phyloP scores from a whole-genome alignment of 2,888 invertebrate species.

The Ophonus ardosiacus region DNA sequence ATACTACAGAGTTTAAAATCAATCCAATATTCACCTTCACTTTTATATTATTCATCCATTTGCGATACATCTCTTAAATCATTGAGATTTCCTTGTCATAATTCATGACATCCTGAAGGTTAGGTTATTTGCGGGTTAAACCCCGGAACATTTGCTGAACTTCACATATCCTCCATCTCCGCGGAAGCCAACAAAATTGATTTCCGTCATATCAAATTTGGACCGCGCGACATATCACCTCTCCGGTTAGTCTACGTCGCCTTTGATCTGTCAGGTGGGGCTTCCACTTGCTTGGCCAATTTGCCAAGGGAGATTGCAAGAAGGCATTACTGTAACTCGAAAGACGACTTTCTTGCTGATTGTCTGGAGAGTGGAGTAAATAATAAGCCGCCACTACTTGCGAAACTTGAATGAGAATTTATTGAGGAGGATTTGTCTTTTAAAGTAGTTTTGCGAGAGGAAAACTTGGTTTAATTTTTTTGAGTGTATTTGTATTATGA shows the following conservation, averaged over 20 bases:
- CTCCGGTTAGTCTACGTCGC: not conserved
- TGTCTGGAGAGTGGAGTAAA: not conserved
- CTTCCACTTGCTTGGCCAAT: not conserved
- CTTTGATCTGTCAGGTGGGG: not conserved
- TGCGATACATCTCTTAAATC: not conserved
- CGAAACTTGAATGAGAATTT: too few relatives aligned
- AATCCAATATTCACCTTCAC: not conserved
- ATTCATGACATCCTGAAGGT: not conserved
- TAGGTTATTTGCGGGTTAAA: not conserved
- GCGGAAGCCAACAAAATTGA: not conserved
- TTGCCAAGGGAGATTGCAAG: conserved; percentile 3
- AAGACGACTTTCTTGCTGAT: not conserved
- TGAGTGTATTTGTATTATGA: too few relatives aligned
- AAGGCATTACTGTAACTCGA: not conserved
- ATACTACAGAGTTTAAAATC: not conserved
- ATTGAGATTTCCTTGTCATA: not conserved
- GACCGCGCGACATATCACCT: not conserved
- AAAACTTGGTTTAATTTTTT: too few relatives aligned
- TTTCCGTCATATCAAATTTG: not conserved
- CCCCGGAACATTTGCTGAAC: not conserved
- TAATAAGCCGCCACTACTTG: too few relatives aligned
- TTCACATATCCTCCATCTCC: not conserved
- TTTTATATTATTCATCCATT: not conserved
- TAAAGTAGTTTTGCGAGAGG: too few relatives aligned
- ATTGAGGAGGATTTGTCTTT: too few relatives aligned